A percentile compares a stretch with the other conserved stretches of the same genome.
Evolutionary conservation across 1,140 invertebrate genomes (phyloP).

Genomic region (Pseudomyrmex dendroicus): DNA sequence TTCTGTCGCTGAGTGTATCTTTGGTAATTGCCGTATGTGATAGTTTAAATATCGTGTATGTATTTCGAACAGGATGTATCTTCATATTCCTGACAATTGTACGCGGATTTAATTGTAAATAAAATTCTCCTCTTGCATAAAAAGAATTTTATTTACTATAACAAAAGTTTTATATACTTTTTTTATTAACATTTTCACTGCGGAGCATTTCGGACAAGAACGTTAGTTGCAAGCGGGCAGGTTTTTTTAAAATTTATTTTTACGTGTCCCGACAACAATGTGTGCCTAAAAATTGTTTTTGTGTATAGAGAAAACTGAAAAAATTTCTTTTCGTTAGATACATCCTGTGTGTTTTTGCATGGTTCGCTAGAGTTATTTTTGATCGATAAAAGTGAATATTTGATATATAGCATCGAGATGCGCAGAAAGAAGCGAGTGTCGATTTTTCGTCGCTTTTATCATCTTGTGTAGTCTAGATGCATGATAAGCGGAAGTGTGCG

Average conservation of each 20-base stretch:
- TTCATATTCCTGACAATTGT: not conserved
- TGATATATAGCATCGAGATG: slow-evolving; percentile 9
- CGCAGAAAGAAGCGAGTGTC: not conserved
- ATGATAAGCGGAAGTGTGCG: slow-evolving; percentile 4
- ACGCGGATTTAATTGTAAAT: not conserved
- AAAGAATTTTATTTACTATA: no score
- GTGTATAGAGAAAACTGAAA: no score
- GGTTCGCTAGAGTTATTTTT: not conserved
- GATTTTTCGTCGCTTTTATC: not conserved
- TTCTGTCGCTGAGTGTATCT: slow-evolving; percentile 8
- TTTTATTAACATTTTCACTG: not conserved
- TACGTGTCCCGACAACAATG: no score
- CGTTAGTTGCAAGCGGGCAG: no score
- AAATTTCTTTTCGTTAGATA: slow-evolving; percentile 3
- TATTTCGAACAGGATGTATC: slow-evolving; percentile 30
- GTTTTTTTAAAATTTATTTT: no score
- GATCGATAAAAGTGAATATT: not conserved
- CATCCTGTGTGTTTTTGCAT: slow-evolving; percentile 26
- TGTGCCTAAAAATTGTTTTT: no score
- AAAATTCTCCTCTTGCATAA: not conserved
- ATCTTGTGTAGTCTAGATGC: not conserved
- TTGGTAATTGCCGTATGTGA: not conserved
- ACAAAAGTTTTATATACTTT: no score
- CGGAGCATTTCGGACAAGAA: no score
- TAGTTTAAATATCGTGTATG: no score